A percentile compares a stretch with the other conserved stretches of the same genome.
phyloP scores from a whole-genome alignment of 2,113 vertebrate genomes.

The Malurus melanocephalus region DNA sequence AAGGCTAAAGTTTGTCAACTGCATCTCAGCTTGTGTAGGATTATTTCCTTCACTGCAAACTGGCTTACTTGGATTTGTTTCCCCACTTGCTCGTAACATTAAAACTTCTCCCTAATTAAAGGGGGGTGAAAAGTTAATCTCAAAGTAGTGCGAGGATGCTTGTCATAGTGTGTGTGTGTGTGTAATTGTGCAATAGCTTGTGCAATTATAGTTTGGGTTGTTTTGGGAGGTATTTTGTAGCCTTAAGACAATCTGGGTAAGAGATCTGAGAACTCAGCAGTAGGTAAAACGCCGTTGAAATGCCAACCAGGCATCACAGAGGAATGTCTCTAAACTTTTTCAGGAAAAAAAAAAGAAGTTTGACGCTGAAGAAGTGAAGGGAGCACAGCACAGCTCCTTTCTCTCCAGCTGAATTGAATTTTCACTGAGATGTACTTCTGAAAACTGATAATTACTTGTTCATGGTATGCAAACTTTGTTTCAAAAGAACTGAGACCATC shows the following conservation, averaged over 20 bases:
- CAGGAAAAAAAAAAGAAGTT: not conserved
- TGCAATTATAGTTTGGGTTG: not conserved
- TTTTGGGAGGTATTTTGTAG: not conserved
- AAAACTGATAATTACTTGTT: not conserved
- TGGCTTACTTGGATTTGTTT: not conserved
- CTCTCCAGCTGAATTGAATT: not conserved
- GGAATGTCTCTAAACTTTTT: not conserved
- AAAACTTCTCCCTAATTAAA: not conserved
- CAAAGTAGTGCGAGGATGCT: not conserved
- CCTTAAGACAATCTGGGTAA: conserved; percentile 23
- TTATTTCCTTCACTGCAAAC: conserved; percentile 17
- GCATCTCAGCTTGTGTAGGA: not conserved
- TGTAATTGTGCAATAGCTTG: conserved; percentile 11
- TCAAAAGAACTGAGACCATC: not conserved
- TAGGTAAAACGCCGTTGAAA: not conserved
- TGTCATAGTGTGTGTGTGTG: not conserved
- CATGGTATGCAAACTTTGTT: not conserved
- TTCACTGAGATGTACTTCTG: not conserved
- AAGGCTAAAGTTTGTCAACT: not conserved
- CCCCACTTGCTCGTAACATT: not conserved
- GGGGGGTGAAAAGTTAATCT: not conserved
- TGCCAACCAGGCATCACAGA: not conserved
- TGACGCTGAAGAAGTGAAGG: not conserved
- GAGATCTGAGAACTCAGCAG: not conserved
- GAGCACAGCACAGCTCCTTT: not conserved